Evolutionary conservation across 1,140 invertebrate species (phyloP), one percentile per base, ranked within the genome.

Genomic region (Caerostris darwini): DNA sequence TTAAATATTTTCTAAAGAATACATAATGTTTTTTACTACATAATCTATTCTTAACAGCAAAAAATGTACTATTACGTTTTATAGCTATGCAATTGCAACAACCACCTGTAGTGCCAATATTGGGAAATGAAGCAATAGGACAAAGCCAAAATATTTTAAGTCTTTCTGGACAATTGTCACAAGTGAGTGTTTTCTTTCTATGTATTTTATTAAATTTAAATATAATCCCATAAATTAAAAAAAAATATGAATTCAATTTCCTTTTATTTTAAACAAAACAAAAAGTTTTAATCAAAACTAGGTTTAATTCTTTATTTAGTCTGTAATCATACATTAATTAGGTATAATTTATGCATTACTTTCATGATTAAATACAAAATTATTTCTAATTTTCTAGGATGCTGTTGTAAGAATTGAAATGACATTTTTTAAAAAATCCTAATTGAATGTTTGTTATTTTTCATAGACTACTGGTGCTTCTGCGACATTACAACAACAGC

Each of bases 41-140:
- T 34, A 34, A 34, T 34, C 34, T 34, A 34, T 34, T 34, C 34
- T 34, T 34, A 34, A 34, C 34, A 2, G 34, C 34, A 34, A 34
- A 34, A 34, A 34, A 34, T 34, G 34, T 2, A 34, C 34, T 34
- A 93, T 93, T 94, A 95, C 69, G 94, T 82, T 95, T n/a, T 96
- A 53, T 96, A 98, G 97, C 97, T 7, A 96, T 97, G 94, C 97
- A 98, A 95, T 96, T 98, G 94, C 97, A 98, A 95, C 97, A 97
- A 94, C 97, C 97, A 87, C 88, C 92, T 14, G 14, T 94, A 19
- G 86, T 94, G 83, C 82, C 90, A 83, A 64, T 94, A 14, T 69
- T 94, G 34, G 94, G 89, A 67, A 77, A 82, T 90, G 54, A 61
- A 59, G 53, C 88, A 34, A n/a, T 85, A 7, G 83, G 83, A n/a